Base-by-base conservation (phyloP, 2,797 vertebrate genomes). In the Syngnathus rostellatus region DNA sequence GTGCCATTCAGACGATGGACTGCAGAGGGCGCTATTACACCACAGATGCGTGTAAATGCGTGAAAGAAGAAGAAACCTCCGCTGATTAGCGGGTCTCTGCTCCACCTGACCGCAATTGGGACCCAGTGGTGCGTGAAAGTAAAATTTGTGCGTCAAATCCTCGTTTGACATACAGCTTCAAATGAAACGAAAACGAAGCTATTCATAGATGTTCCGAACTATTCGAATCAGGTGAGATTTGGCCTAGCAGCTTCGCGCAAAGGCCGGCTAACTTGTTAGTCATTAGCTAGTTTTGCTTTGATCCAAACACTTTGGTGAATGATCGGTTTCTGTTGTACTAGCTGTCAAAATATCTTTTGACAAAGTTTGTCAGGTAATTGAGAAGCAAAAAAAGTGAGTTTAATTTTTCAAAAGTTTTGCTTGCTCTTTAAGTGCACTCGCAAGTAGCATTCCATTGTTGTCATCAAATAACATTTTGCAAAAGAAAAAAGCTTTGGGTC, bases 221-320 rank as follows among this genome's bases (percentile, higher is more conserved):
- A 54, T 48, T 17, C 25, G 3, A 39, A 16, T 12, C 25, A 62
- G 77, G 85, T 87, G 54, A 81, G 75, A 71, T 72, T 64, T 25
- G 37, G 14, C 8, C 0, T 0, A 23, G 2, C 6, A 0, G 6
- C 41, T 51, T 38, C 0, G 8, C 0, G 8, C 3, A 21, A 37
- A 1, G 37, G 38, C 8, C 0, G 17, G 46, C 50, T 53, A 14
- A 21, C 38, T 17, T 25, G 43, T 25, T 48, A 19, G 21, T 6
- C 7, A 40, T 59, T 9, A 25, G 39, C 41, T 43, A 62, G n/a
- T 51, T 38, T 50, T 37, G 1, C 1, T 14, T 17, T 48, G 16
- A 1, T 25, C 43, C 1, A 3, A 9, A 46, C 17, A 46, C 14
- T 50, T 63, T 62, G 1, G 17, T 38, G 3, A 60, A 41, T 12